Base-by-base conservation (phyloP, 2,113 vertebrate genomes). In the Sisor rabdophorus region DNA sequence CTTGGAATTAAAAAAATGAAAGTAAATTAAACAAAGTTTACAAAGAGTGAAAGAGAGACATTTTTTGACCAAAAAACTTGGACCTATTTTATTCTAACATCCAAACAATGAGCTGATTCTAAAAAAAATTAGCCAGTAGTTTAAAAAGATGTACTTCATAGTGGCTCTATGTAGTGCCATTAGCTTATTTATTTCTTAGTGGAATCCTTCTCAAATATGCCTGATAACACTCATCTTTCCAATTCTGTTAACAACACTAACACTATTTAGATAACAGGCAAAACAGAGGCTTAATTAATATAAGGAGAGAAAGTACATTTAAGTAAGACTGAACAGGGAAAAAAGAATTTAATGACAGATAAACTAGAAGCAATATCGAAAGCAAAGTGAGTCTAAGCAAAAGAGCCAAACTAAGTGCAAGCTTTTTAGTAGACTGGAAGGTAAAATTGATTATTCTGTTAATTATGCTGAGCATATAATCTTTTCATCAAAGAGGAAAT, bases 231-330 rank as follows among this genome's bases (percentile, higher is more conserved):
- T 26, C 40, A 44, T 44, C 9, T 67, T 26, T 12, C 11, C 8
- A 48, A 10, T 68, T 22, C 16, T 68, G 22, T 47, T 19, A 68
- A 16, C 24, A 50, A 67, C 64, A 67, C 28, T 30, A 26, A 69
- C 16, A 69, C 20, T 69, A 16, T 69, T 36, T 69, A 52, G 22
- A 52, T 52, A 12, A 47, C 47, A 63, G 3, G 3, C 2, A 7
- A 52, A 69, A 69, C 24, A 52, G 16, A 19, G 65, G n/a, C 17
- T 52, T 52, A 69, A 28, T 69, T 69, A 69, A 69, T 30, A 28
- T 11, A 19, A 26, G 24, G 17, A 20, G 52, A 52, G 47, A 52
- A 20, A 50, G 40, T 50, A 13, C 22, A 17, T 48, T 65, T 24
- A 68, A 68, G 22, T 68, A 48, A 48, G n/a, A 44, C 17, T 0